Conservation (phyloP, 2,888 invertebrate species). For the Chalcis sispes region DNA sequence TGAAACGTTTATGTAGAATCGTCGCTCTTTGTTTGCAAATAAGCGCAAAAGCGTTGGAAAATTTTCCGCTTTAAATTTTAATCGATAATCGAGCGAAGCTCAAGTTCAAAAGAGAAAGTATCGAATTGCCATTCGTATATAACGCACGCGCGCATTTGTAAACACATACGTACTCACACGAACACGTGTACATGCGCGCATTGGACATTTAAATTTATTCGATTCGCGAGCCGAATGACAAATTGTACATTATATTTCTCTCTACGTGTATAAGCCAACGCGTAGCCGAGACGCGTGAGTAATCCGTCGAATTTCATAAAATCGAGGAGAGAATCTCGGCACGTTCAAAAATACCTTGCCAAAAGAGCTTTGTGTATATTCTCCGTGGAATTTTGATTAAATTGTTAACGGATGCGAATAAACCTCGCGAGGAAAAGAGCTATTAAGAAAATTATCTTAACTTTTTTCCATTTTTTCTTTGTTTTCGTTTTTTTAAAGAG, state of each 20-base stretch:
- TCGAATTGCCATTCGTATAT: background rate
- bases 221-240: constrained; percentile 45
- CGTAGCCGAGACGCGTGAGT: background rate
- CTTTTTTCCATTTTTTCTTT: too few species aligned
- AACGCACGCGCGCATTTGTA: too few species aligned
- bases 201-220: constrained; percentile 48
- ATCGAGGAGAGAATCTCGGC: constrained; percentile 6
- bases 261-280: constrained; percentile 23
- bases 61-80: constrained; percentile 8
- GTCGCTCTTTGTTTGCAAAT: constrained; percentile 42
- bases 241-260: constrained; percentile 52
- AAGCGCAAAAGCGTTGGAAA: background rate
- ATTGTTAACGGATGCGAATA: background rate
- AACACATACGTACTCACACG: background rate
- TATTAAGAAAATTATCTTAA: too few species aligned
- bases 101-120: constrained; percentile 51
- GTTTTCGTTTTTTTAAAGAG: too few species aligned
- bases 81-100: constrained; percentile 2
- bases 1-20: background rate
- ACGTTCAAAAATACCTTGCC: constrained; percentile 4
- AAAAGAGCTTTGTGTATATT: background rate
- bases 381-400: background rate
- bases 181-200: background rate
- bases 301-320: constrained; percentile 14
- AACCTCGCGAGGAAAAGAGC: too few species aligned